phyloP scores from a whole-genome alignment of 2,888 invertebrate genomes.

The Bedellia somnulentella region DNA sequence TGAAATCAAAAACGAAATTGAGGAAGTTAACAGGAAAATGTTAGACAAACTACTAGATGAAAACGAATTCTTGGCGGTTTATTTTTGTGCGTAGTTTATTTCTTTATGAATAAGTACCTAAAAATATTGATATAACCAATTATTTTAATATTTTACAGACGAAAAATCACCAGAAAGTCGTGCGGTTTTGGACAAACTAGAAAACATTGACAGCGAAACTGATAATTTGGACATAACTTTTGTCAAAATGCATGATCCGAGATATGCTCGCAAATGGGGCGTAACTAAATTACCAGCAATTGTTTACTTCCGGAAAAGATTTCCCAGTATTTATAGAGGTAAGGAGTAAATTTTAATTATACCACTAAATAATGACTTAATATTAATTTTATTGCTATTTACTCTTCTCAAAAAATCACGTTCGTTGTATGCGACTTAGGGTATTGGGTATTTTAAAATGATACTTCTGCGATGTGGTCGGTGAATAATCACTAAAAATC shows the following conservation, averaged over 20 bases:
- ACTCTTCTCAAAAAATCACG: too few relatives aligned
- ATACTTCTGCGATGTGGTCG: too few relatives aligned
- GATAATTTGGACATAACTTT: conserved; percentile 93
- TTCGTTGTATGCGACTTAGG: too few relatives aligned
- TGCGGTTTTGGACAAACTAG: conserved; percentile 81
- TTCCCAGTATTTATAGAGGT: conserved; percentile 93
- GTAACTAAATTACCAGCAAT: conserved; percentile 88
- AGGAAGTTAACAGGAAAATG: conserved; percentile 96
- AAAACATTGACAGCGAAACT: conserved; percentile 93
- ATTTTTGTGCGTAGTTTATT: conserved; percentile 78
- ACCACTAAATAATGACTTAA: too few relatives aligned
- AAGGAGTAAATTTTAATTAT: conserved; percentile 10
- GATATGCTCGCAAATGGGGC: conserved; percentile 93
- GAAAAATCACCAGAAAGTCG: conserved; percentile 81
- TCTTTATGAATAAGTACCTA: too few relatives aligned
- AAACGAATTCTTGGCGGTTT: conserved; percentile 92
- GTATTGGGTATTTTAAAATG: too few relatives aligned
- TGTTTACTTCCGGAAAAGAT: conserved; percentile 88
- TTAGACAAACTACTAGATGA: conserved; percentile 92
- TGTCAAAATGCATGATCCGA: conserved; percentile 89
- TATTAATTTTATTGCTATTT: too few relatives aligned
- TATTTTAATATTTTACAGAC: conserved; percentile 55
- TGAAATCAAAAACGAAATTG: conserved; percentile 94
- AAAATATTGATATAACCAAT: not conserved
- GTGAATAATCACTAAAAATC: too few relatives aligned